phyloP scores from a whole-genome alignment of 2,113 vertebrate species.

The Benitochromis conjunctus region DNA sequence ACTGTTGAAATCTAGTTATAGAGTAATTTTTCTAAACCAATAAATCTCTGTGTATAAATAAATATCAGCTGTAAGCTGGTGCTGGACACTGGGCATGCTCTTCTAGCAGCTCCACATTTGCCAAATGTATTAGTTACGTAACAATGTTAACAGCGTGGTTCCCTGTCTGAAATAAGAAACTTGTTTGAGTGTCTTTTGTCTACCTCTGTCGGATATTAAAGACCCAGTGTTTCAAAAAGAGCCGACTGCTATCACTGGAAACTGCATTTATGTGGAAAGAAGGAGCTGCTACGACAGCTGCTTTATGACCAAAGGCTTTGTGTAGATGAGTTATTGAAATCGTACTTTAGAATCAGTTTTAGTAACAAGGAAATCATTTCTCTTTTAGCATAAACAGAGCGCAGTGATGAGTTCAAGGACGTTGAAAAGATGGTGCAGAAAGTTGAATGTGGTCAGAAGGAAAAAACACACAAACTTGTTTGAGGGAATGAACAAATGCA shows the following conservation, averaged over 20 bases:
- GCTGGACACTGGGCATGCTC: not conserved
- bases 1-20: not conserved
- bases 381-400: not conserved
- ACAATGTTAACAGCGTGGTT: not conserved
- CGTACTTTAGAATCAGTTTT: not conserved
- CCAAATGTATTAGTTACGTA: not conserved
- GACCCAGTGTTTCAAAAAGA: not conserved
- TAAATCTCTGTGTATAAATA: not conserved
- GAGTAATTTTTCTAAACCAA: not conserved
- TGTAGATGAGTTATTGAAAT: not conserved
- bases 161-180: not conserved
- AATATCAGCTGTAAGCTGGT: not conserved
- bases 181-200: not conserved
- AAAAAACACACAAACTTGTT: not conserved
- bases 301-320: not conserved
- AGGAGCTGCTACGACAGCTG: not conserved
- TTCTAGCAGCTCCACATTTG: not conserved
- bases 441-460: not conserved
- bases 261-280: not conserved
- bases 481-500: not conserved
- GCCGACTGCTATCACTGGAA: not conserved
- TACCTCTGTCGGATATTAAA: not conserved
- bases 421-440: not conserved
- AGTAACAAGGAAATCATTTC: not conserved
- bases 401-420: rapidly evolving